phyloP scores from a whole-genome alignment of 1,140 invertebrate genomes.

The Phenacoccus solenopsis region DNA sequence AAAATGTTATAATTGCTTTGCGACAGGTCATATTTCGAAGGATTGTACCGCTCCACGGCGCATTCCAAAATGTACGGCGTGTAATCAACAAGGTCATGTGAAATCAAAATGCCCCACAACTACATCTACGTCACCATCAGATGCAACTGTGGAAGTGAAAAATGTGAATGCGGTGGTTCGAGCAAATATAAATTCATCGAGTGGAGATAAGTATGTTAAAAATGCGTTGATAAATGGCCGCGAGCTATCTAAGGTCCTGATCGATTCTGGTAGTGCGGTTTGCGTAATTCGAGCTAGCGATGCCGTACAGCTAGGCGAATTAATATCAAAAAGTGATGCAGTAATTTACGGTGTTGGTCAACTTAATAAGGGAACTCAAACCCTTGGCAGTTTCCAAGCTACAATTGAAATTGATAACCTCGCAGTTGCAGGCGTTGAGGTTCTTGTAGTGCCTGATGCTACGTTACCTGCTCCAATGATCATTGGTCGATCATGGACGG shows the following conservation, averaged over 20 bases:
- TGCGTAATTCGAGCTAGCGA: background rate
- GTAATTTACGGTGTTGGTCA: background rate
- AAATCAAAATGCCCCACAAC: no score
- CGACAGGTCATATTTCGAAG: no score
- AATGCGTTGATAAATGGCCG: background rate
- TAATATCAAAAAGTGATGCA: background rate
- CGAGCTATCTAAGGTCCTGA: background rate
- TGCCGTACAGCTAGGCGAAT: background rate
- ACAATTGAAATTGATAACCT: background rate
- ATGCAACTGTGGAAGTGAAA: no score
- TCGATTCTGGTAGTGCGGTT: background rate
- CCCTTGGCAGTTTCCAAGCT: background rate
- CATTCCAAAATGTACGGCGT: no score
- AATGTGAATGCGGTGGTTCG: no score
- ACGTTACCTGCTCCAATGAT: background rate
- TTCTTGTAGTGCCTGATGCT: background rate
- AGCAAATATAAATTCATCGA: no score
- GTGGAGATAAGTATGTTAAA: background rate
- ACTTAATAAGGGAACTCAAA: background rate
- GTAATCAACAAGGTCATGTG: no score
- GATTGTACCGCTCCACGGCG: no score
- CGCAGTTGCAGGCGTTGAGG: background rate
- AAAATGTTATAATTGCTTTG: no score
- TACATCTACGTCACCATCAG: no score
- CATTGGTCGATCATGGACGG: background rate